A percentile compares a stretch with the other conserved stretches of the same genome.
These are phyloP conservation scores for Campopleginae sp. DNA, from an alignment of 2,888 invertebrate species.

Conservation along the genomic window DNA sequence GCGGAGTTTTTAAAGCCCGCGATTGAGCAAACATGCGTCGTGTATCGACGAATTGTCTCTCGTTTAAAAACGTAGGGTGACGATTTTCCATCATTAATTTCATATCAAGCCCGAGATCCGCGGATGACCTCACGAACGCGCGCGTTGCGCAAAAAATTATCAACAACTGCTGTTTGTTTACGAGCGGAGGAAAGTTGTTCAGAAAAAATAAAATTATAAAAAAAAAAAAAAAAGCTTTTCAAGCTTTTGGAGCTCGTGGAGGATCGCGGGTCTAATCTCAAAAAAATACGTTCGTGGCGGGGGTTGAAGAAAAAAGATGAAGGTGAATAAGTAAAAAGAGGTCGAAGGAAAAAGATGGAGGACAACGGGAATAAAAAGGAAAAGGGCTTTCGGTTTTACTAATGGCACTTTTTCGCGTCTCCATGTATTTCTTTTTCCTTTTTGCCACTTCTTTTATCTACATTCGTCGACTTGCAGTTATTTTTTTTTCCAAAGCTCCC, in stretches of 20 bases:
- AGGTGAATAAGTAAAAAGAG: constrained; percentile 24
- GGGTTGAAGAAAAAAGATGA: constrained; percentile 24
- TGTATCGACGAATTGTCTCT: background rate
- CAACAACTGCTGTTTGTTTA: background rate
- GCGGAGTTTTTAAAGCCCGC: background rate
- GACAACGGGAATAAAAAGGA: constrained; percentile 23
- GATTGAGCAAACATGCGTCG: background rate
- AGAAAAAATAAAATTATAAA: background rate
- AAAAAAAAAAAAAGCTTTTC: background rate
- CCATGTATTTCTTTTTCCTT: constrained; percentile 13
- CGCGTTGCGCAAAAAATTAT: background rate
- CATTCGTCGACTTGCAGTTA: constrained; percentile 30
- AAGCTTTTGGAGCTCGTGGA: too few species aligned
- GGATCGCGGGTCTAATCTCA: background rate
- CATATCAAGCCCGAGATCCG: constrained; percentile 2
- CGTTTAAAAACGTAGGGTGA: background rate
- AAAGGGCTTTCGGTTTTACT: constrained; percentile 56
- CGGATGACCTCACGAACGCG: background rate
- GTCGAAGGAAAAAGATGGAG: constrained; percentile 24
- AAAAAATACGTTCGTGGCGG: background rate
- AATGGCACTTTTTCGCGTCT: constrained; percentile 64
- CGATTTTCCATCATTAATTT: constrained; percentile 27
- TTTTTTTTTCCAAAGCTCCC: constrained; percentile 30
- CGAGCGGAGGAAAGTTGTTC: background rate
- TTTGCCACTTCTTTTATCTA: constrained; percentile 14